A percentile compares a stretch with the other conserved stretches of the same genome.
These are phyloP conservation scores for Xanthorhoe spadicearia DNA, from an alignment of 2,888 invertebrate genomes.

Conservation along the genomic window DNA sequence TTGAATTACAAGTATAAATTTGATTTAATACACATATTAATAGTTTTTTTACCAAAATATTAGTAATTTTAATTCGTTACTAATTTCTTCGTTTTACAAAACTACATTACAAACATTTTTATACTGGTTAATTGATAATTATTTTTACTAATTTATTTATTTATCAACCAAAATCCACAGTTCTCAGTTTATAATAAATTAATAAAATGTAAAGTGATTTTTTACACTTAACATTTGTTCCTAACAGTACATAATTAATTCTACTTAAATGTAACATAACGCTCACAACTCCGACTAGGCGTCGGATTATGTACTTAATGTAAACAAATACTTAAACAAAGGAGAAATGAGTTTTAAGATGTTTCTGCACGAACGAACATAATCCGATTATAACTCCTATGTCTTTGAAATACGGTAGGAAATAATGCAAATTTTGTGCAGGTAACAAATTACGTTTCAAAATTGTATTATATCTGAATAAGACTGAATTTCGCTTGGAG, in stretches of 20 bases:
- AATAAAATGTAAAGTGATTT: no score
- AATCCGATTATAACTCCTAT: constrained; percentile 16
- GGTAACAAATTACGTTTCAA: background rate
- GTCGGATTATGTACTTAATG: constrained; percentile 32
- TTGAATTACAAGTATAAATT: no score
- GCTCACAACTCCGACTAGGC: background rate
- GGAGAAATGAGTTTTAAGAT: constrained; percentile 22
- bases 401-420: constrained; percentile 10
- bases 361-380: constrained; percentile 6
- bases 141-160: no score
- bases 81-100: no score
- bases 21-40: no score
- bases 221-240: no score
- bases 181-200: no score
- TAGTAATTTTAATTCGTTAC: no score
- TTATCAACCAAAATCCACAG: no score
- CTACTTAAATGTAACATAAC: background rate
- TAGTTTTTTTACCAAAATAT: no score
- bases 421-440: constrained; percentile 11
- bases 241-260: background rate
- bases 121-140: no score
- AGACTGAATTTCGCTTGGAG: background rate
- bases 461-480: background rate
- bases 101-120: no score
- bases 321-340: constrained; percentile 31